Percentiles rank a stretch among this genome's conserved stretches.
phyloP scores from a whole-genome alignment of 2,797 vertebrate species.

The Vipera latastei region DNA sequence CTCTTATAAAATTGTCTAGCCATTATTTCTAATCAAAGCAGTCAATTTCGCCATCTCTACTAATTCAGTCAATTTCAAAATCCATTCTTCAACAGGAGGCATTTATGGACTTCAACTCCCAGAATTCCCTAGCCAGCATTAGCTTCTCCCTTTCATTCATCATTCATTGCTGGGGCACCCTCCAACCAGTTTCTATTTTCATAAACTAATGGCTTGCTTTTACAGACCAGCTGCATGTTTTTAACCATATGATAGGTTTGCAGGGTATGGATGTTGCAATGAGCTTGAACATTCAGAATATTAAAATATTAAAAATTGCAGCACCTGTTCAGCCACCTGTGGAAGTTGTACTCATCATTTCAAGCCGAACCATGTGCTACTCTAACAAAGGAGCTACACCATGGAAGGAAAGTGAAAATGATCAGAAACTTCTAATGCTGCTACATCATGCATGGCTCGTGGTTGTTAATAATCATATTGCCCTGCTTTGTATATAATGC shows the following conservation, averaged over 20 bases:
- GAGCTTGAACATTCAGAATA: conserved; percentile 24
- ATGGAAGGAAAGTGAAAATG: background rate
- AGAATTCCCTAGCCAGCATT: background rate
- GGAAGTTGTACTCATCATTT: conserved; percentile 34
- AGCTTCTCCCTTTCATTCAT: conserved; percentile 9
- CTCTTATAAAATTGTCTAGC: too few relatives aligned
- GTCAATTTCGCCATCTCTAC: too few relatives aligned
- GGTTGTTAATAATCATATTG: background rate
- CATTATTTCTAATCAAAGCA: too few relatives aligned
- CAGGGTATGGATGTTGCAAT: conserved; percentile 42
- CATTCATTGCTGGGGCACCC: conserved; percentile 54
- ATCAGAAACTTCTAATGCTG: background rate
- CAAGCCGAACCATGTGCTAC: conserved; percentile 37
- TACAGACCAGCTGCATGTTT: conserved; percentile 40
- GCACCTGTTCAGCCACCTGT: conserved; percentile 17
- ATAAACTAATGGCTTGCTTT: conserved; percentile 59
- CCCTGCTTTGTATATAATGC: background rate
- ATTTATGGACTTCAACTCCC: background rate
- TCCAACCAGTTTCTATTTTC: conserved; percentile 48
- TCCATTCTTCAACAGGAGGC: too few relatives aligned
- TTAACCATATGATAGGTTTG: conserved; percentile 46
- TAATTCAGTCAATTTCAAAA: too few relatives aligned
- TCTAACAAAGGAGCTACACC: background rate
- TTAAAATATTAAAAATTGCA: conserved; percentile 48
- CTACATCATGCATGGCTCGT: background rate